phyloP scores from a whole-genome alignment of 2,797 vertebrate species.

The Notolepis coatsorum region DNA sequence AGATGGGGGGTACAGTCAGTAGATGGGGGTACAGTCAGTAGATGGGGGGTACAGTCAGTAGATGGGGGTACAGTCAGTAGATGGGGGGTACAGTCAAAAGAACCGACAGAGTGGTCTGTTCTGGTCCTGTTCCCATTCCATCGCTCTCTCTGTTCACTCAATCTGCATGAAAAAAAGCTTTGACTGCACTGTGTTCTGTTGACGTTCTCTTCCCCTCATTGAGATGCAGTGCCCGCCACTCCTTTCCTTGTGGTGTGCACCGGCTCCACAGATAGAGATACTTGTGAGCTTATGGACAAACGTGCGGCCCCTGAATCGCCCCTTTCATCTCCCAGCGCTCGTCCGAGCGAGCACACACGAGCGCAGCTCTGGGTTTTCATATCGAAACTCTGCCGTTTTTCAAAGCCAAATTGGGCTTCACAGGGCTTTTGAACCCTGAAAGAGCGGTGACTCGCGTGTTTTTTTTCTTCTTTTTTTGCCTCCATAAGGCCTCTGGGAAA shows the following conservation, averaged over 20 bases:
- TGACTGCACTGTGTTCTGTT: constrained; percentile 46
- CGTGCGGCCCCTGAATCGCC: constrained; percentile 28
- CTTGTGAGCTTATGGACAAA: constrained; percentile 19
- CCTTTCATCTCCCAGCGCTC: constrained; percentile 59
- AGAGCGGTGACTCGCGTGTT: constrained; percentile 38
- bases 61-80: too few species aligned
- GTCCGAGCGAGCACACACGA: constrained; percentile 36
- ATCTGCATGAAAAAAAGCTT: constrained; percentile 53
- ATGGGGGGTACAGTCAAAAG: too few species aligned
- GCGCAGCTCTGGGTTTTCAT: constrained; percentile 51
- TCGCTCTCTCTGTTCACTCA: neutral
- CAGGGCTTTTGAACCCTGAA: constrained; percentile 58
- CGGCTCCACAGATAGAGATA: constrained; percentile 34
- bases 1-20: too few species aligned
- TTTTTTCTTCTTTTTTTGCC: constrained; percentile 29
- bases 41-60: too few species aligned
- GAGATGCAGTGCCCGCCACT: constrained; percentile 52
- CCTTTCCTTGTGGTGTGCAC: constrained; percentile 12
- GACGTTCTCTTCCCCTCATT: constrained; percentile 42
- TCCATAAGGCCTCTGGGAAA: constrained; percentile 33
- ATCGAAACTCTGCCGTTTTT: constrained; percentile 55
- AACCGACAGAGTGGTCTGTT: neutral
- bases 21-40: too few species aligned
- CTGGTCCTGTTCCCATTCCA: neutral
- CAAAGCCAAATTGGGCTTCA: constrained; percentile 62